These are phyloP conservation scores for Scomber scombrus DNA, from an alignment of 2,113 vertebrate genomes.

Conservation along the genomic window DNA sequence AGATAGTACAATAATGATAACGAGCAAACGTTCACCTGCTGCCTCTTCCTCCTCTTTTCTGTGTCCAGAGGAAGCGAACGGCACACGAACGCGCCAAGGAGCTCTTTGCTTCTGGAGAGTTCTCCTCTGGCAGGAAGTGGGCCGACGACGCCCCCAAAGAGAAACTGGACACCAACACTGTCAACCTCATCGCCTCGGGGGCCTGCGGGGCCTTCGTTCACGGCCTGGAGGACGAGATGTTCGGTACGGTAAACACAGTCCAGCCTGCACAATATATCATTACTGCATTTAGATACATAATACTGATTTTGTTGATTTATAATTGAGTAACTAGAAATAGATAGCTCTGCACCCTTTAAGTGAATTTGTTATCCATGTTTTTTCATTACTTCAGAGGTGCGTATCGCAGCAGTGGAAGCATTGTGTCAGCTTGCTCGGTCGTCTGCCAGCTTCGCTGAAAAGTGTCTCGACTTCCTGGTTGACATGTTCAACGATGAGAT, in stretches of 20 bases:
- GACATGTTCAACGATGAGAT: conserved; percentile 99
- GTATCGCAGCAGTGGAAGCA: conserved; percentile 95
- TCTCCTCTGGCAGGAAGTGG: conserved; percentile 97
- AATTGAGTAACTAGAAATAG: too few relatives aligned
- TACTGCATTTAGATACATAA: too few relatives aligned
- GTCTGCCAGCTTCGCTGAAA: conserved; percentile 93
- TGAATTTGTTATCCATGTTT: too few relatives aligned
- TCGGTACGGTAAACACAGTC: conserved; percentile 83
- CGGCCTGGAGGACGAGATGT: conserved; percentile 98
- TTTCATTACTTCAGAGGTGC: conserved; percentile 87
- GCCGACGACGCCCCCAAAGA: conserved; percentile 97
- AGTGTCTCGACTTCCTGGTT: conserved; percentile 97
- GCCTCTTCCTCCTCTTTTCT: background rate
- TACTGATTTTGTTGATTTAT: too few relatives aligned
- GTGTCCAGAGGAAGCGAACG: conserved; percentile 92
- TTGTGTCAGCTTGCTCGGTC: conserved; percentile 94
- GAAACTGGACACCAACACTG: conserved; percentile 92
- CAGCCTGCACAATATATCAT: background rate
- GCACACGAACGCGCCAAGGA: conserved; percentile 97
- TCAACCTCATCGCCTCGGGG: conserved; percentile 96
- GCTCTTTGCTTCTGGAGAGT: conserved; percentile 96
- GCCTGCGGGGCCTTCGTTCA: conserved; percentile 98
- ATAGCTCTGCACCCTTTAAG: too few relatives aligned
- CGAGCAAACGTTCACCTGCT: background rate
- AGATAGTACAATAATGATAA: background rate